phyloP scores from a whole-genome alignment of 1,140 invertebrate species.

The Sycophaga agraensis region DNA sequence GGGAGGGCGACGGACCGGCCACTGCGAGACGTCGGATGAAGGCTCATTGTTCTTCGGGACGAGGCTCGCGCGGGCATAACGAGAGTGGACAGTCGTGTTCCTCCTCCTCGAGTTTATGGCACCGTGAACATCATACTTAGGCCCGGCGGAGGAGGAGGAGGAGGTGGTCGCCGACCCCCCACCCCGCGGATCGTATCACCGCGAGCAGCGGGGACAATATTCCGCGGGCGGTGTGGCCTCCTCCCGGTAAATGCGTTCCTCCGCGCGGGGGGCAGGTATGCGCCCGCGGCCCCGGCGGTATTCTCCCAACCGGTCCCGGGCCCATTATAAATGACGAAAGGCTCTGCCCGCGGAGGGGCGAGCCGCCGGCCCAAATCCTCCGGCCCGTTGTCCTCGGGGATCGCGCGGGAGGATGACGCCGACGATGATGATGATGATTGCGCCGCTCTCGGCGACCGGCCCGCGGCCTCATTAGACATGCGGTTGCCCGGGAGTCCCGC shows the following conservation, averaged over 20 bases:
- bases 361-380: neutral
- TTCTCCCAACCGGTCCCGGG: conserved; percentile 16
- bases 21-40: conserved; percentile 20
- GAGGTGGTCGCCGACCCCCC: neutral
- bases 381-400: too few relatives aligned
- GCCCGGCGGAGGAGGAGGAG: neutral
- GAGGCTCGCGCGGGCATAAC: conserved; percentile 15
- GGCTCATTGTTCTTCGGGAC: conserved; percentile 26
- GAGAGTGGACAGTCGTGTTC: conserved; percentile 27
- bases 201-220: neutral
- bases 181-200: conserved; percentile 14
- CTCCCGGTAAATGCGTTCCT: too few relatives aligned
- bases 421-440: too few relatives aligned
- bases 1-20: neutral
- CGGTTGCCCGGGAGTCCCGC: too few relatives aligned
- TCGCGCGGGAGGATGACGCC: too few relatives aligned
- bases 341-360: neutral
- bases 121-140: conserved; percentile 29
- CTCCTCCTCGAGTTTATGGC: conserved; percentile 21
- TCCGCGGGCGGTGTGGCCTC: too few relatives aligned
- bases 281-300: neutral
- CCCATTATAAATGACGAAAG: conserved; percentile 25
- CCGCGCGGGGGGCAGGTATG: neutral
- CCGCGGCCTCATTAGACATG: too few relatives aligned
- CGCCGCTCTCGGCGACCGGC: too few relatives aligned